A percentile compares a stretch with the other conserved stretches of the same genome.
Evolutionary conservation across 2,113 vertebrate genomes (phyloP).

Genomic region (Coryphaenoides rupestris): DNA sequence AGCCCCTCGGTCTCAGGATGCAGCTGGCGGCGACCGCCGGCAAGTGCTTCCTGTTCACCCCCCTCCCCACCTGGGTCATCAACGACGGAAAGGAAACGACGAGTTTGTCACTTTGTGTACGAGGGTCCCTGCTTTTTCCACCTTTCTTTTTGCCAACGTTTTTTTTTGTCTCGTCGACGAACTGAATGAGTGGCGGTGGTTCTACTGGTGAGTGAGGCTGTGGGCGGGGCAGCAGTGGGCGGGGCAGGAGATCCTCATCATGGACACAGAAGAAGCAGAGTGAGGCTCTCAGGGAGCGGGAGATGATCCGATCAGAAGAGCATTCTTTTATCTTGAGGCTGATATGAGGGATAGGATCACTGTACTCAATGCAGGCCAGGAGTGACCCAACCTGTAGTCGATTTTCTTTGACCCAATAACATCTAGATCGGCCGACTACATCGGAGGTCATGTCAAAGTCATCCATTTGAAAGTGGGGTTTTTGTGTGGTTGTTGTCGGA

Average conservation of each 20-base stretch:
- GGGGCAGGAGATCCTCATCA: conserved; percentile 1
- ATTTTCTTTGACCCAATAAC: conserved; percentile 12
- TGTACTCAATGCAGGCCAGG: conserved; percentile 31
- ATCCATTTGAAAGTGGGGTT: conserved; percentile 41
- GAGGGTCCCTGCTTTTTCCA: not conserved
- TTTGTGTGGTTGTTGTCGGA: conserved; percentile 45
- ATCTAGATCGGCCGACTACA: conserved; percentile 46
- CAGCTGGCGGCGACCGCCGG: conserved; percentile 63
- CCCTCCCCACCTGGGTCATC: conserved; percentile 17
- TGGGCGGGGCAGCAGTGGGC: no score
- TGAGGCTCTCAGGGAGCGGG: not conserved
- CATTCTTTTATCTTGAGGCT: conserved; percentile 23
- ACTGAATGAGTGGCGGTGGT: no score
- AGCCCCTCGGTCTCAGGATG: conserved; percentile 64
- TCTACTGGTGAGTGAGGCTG: no score
- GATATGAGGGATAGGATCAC: conserved; percentile 15
- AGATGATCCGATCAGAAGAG: conserved; percentile 32
- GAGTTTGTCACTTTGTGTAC: conserved; percentile 29
- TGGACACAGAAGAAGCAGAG: no score
- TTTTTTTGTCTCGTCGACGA: no score
- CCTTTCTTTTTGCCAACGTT: no score
- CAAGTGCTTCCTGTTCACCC: conserved; percentile 64
- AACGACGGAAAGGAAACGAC: conserved; percentile 27
- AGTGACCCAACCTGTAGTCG: conserved; percentile 42
- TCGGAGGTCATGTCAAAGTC: conserved; percentile 55